Percentiles rank a stretch among this genome's conserved stretches.
Evolutionary conservation across 2,797 vertebrate genomes (phyloP).

Genomic region (Lycodopsis pacificus): DNA sequence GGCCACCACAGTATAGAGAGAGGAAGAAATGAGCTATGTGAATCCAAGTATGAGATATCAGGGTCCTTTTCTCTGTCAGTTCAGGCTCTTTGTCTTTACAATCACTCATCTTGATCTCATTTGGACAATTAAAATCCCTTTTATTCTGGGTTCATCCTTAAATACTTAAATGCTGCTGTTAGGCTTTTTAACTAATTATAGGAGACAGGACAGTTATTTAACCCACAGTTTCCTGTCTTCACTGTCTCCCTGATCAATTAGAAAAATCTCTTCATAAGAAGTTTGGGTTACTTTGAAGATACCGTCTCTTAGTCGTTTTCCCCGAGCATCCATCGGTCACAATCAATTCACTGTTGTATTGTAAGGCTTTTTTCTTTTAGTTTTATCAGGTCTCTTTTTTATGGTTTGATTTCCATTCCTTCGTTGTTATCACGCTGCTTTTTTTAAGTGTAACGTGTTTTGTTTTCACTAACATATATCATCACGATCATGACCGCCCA

Average conservation of each 20-base stretch:
- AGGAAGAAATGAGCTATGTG: too few species aligned
- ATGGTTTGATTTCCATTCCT: background rate
- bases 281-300: background rate
- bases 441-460: background rate
- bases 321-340: background rate
- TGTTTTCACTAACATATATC: background rate
- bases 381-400: background rate
- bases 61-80: background rate
- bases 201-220: constrained; percentile 25
- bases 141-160: constrained; percentile 10
- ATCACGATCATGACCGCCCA: background rate
- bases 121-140: constrained; percentile 13
- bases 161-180: constrained; percentile 27
- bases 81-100: constrained; percentile 11
- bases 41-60: constrained; percentile 1
- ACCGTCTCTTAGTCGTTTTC: background rate
- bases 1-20: background rate
- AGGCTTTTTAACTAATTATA: constrained; percentile 45
- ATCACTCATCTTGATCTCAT: constrained; percentile 1
- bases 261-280: constrained; percentile 6
- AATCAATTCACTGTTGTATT: background rate
- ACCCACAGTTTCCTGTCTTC: constrained; percentile 13
- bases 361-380: background rate
- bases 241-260: constrained; percentile 3
- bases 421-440: background rate